Evolutionary conservation across 2,888 invertebrate genomes (phyloP), one percentile per base, ranked within the genome.

Genomic region (Drosophila gaucha): DNA sequence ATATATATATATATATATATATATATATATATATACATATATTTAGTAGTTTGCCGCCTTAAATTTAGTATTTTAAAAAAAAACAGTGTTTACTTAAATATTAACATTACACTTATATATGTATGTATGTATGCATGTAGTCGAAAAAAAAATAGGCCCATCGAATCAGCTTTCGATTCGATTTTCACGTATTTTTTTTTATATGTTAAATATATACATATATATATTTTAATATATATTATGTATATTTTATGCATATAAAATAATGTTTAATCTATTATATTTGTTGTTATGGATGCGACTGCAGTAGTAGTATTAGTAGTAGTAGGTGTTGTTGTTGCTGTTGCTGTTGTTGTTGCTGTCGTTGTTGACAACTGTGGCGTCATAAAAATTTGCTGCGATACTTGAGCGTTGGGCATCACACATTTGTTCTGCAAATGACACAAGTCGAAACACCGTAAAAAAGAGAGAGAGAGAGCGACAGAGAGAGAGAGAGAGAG

Each of bases 381-480:
- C 76, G 89, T 90, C 86, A 91, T 85, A 87, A 90, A 90, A 76
- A 90, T 89, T 77, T 89, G 87, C 75, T 89, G 86, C 68, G 88
- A 73, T 74, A 85, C 85, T 76, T 89, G 88, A 74, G 77, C 80
- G 78, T 67, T 78, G 73, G 90, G 77, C 90, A 91, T 91, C 91
- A 91, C 90, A 91, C 91, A 91, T 90, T 90, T 88, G 91, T 91
- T 90, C 91, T 91, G 90, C 57, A 90, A 64, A 59, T 46, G 60
- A 73, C 50, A 74, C 50, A 74, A 70, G 67, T 50, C 72, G 46
- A 73, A 70, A 67, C 44, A 69, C 50, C 67, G 64, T 55, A 41
- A 60, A 22, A 31, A 38, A 36, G 44, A 59, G 9, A 39, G 36
- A 59, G 22, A 47, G 20, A 49, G 33, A 44, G 28, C 54, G 20